Base-by-base conservation (phyloP, 2,888 invertebrate species). In the Stenurella melanura region DNA sequence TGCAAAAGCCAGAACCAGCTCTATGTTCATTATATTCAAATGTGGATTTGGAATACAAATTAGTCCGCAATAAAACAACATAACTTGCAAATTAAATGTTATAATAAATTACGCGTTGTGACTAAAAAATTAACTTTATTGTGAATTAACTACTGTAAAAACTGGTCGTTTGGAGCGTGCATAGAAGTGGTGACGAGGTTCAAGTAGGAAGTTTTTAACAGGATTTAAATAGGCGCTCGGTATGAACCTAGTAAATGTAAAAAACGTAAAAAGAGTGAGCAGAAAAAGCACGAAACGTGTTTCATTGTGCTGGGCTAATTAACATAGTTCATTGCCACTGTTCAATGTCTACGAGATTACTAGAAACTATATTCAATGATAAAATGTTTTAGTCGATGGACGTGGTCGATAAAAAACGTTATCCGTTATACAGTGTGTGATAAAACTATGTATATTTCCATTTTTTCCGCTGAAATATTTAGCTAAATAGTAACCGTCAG, bases 241-340 rank as follows among this genome's bases (percentile, higher is more conserved):
- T 70, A 68, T 61, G 73, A 67, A 21, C 56, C 58, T 73, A 68
- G 64, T 66, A 56, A 64, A 64, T 12, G 76, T 54, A 64, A 58
- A 77, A 69, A 66, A 63, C 60, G 58, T 11, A 19, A 58, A 75
- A 75, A 66, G 71, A 75, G 56, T 64, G 69, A 72, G 67, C 71
- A 71, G 74, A 79, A 81, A 82, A 80, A 79, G 80, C 75, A 77
- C 76, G 75, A 75, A 80, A 81, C 82, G 80, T 81, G 83, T 83
- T 82, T 82, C 80, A 83, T 84, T 84, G 82, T 83, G 79, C 76
- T 80, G 68, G 74, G 69, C 80, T 82, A 83, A 85, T 85, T 85
- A 84, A 79, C 85, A 84, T 84, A 85, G 84, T 85, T 85, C 84
- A 83, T 80, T 83, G 85, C 81, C 85, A 80, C 82, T 73, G 75